These are phyloP conservation scores for Eurystomus gularis DNA, from an alignment of 2,113 vertebrate species.

Conservation along the genomic window DNA sequence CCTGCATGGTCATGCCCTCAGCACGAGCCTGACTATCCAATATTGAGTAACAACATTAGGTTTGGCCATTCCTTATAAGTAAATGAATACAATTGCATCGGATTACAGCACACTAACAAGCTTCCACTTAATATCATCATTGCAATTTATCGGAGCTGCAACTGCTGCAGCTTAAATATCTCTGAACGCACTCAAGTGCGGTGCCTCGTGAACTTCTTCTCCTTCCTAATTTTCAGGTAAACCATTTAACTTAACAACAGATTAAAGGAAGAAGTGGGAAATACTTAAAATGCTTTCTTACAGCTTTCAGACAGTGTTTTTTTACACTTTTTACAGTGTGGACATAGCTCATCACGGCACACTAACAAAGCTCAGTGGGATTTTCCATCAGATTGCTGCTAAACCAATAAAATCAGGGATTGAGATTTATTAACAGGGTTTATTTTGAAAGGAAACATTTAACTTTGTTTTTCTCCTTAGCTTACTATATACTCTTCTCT, in stretches of 20 bases:
- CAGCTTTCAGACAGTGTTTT: not conserved
- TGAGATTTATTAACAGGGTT: not conserved
- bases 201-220: not conserved
- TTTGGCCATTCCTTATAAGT: not conserved
- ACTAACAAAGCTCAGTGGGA: not conserved
- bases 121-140: not conserved
- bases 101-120: not conserved
- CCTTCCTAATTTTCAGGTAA: not conserved
- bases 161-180: not conserved
- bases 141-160: not conserved
- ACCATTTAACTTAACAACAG: not conserved
- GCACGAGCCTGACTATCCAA: not conserved
- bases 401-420: not conserved
- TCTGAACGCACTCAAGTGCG: no score
- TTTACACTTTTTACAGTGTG: no score
- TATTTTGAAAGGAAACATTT: not conserved
- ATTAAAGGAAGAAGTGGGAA: not conserved
- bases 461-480: not conserved
- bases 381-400: not conserved
- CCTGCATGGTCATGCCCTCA: not conserved
- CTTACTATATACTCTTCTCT: not conserved
- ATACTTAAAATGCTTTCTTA: not conserved
- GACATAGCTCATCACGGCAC: rapidly evolving
- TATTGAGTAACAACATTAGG: rapidly evolving
- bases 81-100: rapidly evolving